A percentile compares a stretch with the other conserved stretches of the same genome.
Evolutionary conservation across 2,113 vertebrate genomes (phyloP).

Genomic region (Chamaetylas fuelleborni): DNA sequence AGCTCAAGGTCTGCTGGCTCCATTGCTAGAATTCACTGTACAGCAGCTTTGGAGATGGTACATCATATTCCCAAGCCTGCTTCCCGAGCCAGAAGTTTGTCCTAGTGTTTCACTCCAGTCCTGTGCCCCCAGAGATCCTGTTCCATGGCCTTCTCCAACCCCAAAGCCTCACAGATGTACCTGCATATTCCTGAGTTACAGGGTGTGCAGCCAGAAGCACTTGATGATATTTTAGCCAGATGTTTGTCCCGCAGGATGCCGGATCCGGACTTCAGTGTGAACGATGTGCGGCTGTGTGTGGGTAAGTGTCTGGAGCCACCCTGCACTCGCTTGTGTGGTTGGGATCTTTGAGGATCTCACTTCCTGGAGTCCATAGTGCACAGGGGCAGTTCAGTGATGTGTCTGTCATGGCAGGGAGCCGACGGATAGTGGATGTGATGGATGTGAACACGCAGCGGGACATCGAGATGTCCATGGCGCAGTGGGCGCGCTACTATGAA

Average conservation of each 20-base stretch:
- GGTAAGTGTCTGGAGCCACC: constrained; percentile 73
- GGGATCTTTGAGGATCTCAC: not conserved
- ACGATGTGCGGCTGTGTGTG: constrained; percentile 95
- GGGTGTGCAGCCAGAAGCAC: not conserved
- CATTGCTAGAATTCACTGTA: not conserved
- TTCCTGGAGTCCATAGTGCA: accelerated
- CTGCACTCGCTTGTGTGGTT: accelerated
- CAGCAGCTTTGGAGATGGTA: not conserved
- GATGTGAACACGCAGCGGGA: constrained; percentile 97
- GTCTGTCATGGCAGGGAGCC: constrained; percentile 81
- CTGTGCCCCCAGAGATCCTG: not conserved
- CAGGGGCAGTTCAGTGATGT: not conserved
- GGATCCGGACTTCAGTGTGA: constrained; percentile 93
- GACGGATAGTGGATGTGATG: constrained; percentile 96
- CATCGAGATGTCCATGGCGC: constrained; percentile 99
- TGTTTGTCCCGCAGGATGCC: constrained; percentile 89
- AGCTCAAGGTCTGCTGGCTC: not conserved
- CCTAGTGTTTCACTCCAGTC: not conserved
- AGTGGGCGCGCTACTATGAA: constrained; percentile 97
- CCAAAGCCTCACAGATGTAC: not conserved
- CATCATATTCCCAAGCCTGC: not conserved
- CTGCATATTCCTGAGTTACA: not conserved
- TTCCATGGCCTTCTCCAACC: not conserved
- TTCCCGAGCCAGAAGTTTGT: not conserved
- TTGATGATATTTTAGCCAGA: not conserved